A percentile compares a stretch with the other conserved stretches of the same genome.
phyloP scores from a whole-genome alignment of 2,888 invertebrate species.

The Danaus chrysippus region DNA sequence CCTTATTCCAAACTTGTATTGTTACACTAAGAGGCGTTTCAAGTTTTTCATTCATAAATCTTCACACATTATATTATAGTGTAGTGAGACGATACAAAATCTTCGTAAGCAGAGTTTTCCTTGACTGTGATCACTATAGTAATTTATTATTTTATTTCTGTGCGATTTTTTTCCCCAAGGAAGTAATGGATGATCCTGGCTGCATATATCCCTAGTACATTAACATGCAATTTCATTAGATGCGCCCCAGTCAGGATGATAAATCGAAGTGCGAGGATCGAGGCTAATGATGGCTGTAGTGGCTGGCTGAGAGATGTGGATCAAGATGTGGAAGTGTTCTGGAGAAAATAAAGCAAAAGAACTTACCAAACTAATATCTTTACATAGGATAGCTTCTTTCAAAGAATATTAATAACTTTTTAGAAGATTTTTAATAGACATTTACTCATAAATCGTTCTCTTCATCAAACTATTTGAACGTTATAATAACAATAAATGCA shows the following conservation, averaged over 20 bases:
- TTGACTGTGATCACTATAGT: too few relatives aligned
- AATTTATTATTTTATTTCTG: too few relatives aligned
- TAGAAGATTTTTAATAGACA: neutral
- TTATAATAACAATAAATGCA: conserved; percentile 4
- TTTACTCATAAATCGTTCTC: neutral
- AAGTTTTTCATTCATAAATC: too few relatives aligned
- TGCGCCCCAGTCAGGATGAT: conserved; percentile 28
- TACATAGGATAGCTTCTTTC: too few relatives aligned
- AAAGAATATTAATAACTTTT: too few relatives aligned
- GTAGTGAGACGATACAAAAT: too few relatives aligned
- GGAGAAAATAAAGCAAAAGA: neutral
- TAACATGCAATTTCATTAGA: conserved; percentile 30
- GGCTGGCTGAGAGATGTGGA: neutral
- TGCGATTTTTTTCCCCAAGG: too few relatives aligned
- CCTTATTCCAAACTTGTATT: too few relatives aligned
- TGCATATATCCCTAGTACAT: conserved; percentile 26
- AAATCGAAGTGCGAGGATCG: conserved; percentile 22
- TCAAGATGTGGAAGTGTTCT: neutral
- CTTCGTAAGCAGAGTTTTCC: too few relatives aligned
- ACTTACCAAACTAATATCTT: neutral
- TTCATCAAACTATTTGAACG: neutral
- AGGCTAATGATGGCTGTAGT: conserved; percentile 4
- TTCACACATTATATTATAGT: too few relatives aligned
- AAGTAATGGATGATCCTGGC: neutral
- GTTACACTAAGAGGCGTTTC: too few relatives aligned